Evolutionary conservation across 2,888 invertebrate genomes (phyloP), one percentile per base, ranked within the genome.

Genomic region (Hirtodrosophila confusa): DNA sequence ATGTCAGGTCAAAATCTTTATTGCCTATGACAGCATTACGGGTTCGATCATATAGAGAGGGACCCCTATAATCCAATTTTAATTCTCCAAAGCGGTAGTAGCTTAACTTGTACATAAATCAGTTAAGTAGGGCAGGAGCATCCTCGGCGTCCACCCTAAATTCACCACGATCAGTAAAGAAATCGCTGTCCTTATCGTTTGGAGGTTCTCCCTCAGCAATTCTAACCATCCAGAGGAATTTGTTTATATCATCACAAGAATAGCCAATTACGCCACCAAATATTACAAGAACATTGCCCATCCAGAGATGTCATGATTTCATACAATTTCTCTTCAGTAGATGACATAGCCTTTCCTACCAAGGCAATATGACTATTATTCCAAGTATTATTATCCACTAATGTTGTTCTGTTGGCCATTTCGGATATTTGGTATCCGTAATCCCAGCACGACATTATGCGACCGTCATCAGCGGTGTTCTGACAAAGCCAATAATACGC

Each of bases 241-340:
- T 99, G 91, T 99, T 99, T 89, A 99, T 99, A 90, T 99, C 99
- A 90, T 99, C 99, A 0, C 99, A 99, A 0, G 99, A 99, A 92
- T 99, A 99, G 0, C 99, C 99, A 87, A 99, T 99, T 55, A 99
- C 98, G 5, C 99, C 99, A n/a, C 99, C 99, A 92, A 99, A 99
- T 89, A 99, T 99, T 5, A 99, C 98, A 70, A 99, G 93, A 12
- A 99, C 99, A 90, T 99, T 99, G 91, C 99, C 98, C 1, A 92
- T 99, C 99, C 55, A 99, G 92, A 69, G 95, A 95, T 0, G 97
- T 96, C 99, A 99, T 99, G 55, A 99, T 99, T 69, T 97, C 95
- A 91, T 99, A 99, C 0, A 99, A 99, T 37, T 98, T 97, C 56
- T 95, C 96, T 92, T 99, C 99, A 88, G 99, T 99, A 27, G 98